phyloP scores from a whole-genome alignment of 2,797 vertebrate genomes.

The Loriculus beryllinus region DNA sequence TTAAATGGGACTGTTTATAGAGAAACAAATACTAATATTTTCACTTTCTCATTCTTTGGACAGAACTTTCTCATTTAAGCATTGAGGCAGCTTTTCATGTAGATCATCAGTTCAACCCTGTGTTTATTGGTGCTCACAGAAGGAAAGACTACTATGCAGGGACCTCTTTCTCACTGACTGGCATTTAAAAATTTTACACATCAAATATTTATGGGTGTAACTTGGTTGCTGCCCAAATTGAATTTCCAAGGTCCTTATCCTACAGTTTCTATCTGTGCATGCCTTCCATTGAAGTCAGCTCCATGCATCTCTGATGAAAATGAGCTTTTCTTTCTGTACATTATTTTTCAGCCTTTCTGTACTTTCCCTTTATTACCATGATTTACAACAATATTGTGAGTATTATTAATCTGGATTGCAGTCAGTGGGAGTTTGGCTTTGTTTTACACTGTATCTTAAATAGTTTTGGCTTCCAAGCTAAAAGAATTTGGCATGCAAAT shows the following conservation, averaged over 20 bases:
- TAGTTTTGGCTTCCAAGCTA: neutral
- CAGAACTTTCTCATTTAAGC: neutral
- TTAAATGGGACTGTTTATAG: neutral
- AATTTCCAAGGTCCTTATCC: slow-evolving; percentile 29
- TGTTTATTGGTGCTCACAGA: neutral
- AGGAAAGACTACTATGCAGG: neutral
- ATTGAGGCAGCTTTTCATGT: neutral
- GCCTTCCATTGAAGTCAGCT: neutral
- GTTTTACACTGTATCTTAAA: neutral
- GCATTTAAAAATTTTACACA: slow-evolving; percentile 7
- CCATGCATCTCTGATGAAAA: neutral
- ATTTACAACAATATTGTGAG: slow-evolving; percentile 7
- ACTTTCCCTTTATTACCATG: neutral
- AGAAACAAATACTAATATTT: neutral
- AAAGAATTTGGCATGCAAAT: neutral
- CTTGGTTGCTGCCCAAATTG: slow-evolving; percentile 11
- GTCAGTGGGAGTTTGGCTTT: neutral
- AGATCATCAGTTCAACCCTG: neutral
- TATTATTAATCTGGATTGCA: slow-evolving; percentile 14
- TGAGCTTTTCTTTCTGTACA: neutral
- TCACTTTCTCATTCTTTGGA: neutral
- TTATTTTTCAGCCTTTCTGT: neutral
- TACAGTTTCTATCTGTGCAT: neutral
- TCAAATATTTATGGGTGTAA: slow-evolving; percentile 37
- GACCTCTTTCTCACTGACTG: neutral